phyloP scores from a whole-genome alignment of 2,113 vertebrate genomes.

The Megalops atlanticus region DNA sequence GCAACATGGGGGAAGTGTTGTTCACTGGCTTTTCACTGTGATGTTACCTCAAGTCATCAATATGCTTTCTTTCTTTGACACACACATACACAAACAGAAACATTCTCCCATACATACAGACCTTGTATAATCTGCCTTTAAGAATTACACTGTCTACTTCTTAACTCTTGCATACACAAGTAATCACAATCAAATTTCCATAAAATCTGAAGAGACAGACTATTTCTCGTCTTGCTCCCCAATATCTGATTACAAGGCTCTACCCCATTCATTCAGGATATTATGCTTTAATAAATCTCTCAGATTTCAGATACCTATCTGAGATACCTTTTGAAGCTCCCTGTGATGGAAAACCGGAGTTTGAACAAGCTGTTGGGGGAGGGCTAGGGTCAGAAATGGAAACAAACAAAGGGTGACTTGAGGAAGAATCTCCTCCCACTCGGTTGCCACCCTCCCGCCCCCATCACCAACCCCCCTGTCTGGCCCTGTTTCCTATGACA shows the following conservation, averaged over 20 bases:
- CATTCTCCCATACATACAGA: neutral
- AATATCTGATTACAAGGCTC: neutral
- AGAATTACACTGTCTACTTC: neutral
- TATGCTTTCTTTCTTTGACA: neutral
- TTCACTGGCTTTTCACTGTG: neutral
- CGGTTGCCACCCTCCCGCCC: neutral
- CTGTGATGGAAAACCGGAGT: neutral
- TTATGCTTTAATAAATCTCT: constrained; percentile 1
- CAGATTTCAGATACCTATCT: neutral
- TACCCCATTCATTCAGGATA: neutral
- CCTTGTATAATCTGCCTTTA: too few relatives aligned
- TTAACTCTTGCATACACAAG: neutral
- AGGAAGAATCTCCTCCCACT: neutral
- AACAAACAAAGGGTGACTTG: neutral
- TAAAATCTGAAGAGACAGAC: neutral
- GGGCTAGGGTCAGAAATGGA: neutral
- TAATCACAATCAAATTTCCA: neutral
- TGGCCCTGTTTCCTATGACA: neutral
- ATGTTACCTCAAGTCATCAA: too few relatives aligned
- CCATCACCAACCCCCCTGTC: neutral
- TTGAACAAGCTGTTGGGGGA: neutral
- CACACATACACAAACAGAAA: neutral
- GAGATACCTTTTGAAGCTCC: neutral
- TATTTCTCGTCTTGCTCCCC: too few relatives aligned
- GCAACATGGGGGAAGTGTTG: neutral